Evolutionary conservation across 2,888 invertebrate genomes (phyloP).

Genomic region (Iphiclides podalirius): DNA sequence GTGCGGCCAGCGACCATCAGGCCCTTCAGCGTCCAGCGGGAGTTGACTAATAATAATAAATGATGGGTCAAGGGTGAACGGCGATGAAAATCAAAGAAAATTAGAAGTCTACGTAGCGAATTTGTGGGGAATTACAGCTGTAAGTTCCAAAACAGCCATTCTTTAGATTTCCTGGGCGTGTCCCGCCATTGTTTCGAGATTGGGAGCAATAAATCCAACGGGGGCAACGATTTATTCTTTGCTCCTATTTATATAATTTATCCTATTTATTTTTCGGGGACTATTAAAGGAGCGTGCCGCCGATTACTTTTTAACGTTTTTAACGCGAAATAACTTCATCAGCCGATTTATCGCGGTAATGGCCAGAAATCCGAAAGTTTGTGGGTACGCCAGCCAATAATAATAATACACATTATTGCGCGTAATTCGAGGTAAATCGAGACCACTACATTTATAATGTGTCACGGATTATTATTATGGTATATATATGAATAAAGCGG

Average conservation of each 20-base stretch:
- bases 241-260: conserved; percentile 22
- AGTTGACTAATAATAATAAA: conserved; percentile 62
- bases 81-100: conserved; percentile 52
- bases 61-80: conserved; percentile 71
- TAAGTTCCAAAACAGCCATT: conserved; percentile 23
- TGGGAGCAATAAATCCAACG: conserved; percentile 21
- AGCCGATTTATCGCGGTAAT: background rate
- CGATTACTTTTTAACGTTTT: background rate
- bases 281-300: too few species aligned
- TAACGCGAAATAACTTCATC: background rate
- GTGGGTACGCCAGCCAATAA: too few species aligned
- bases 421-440: too few species aligned
- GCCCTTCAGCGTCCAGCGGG: conserved; percentile 7
- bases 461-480: too few species aligned
- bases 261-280: conserved; percentile 15
- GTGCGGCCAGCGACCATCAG: background rate
- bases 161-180: conserved; percentile 24
- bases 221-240: conserved; percentile 19
- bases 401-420: too few species aligned
- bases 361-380: too few species aligned
- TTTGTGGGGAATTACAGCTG: conserved; percentile 27
- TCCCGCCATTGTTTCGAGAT: conserved; percentile 21
- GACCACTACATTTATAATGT: too few species aligned
- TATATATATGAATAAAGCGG: too few species aligned
- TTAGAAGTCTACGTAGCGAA: conserved; percentile 32